A percentile compares a stretch with the other conserved stretches of the same genome.
phyloP scores from a whole-genome alignment of 2,797 vertebrate genomes.

The Pteronotus mesoamericanus region DNA sequence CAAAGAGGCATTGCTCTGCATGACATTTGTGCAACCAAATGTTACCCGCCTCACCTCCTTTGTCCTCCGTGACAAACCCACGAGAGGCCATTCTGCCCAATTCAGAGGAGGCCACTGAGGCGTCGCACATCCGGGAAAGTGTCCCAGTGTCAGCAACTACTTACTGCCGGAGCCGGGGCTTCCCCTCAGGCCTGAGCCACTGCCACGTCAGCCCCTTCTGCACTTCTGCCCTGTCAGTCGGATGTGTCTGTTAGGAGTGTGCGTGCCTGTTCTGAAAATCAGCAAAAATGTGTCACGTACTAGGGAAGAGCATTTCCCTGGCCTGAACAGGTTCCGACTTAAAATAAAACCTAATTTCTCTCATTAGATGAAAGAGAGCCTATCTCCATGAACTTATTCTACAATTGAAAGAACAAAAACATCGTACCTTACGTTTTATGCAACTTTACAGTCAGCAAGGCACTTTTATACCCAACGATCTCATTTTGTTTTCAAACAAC shows the following conservation, averaged over 20 bases:
- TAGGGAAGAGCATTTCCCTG: neutral
- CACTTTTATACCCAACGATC: neutral
- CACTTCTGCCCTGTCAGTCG: neutral
- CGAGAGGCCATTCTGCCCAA: neutral
- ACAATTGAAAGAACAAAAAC: neutral
- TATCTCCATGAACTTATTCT: neutral
- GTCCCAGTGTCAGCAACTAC: neutral
- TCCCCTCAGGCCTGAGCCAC: neutral
- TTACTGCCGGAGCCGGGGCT: no score
- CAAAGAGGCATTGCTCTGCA: neutral
- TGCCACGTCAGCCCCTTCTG: neutral
- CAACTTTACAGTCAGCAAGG: neutral
- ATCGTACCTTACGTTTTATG: neutral
- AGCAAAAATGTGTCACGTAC: neutral
- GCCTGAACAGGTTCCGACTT: neutral
- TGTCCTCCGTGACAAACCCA: fast-evolving
- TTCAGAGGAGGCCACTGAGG: neutral
- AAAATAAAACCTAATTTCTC: neutral
- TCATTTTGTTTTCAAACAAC: neutral
- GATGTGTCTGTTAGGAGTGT: neutral
- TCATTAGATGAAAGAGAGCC: neutral
- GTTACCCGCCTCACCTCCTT: neutral
- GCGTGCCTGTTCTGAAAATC: neutral
- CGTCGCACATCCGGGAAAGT: neutral
- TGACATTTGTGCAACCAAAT: neutral